Conservation (phyloP, 2,797 vertebrate genomes). For the Microctenopoma lineatum region DNA sequence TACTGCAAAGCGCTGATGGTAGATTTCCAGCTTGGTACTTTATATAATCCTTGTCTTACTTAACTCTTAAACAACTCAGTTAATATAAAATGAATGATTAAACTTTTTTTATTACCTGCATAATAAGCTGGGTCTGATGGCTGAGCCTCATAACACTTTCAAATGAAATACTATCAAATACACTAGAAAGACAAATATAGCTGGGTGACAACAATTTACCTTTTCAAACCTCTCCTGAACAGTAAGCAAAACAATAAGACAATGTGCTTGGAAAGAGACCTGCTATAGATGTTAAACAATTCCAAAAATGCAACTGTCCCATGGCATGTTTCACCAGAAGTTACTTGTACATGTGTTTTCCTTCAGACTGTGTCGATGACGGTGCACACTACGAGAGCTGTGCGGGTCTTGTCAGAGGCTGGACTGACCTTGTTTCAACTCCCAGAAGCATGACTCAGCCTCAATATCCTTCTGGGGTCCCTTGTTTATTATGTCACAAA, state of each 20-base stretch:
- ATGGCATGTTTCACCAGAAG: conserved; percentile 45
- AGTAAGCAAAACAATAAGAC: conserved; percentile 15
- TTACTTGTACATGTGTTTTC: conserved; percentile 44
- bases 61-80: conserved; percentile 6
- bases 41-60: conserved; percentile 32
- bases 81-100: too few species aligned
- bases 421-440: conserved; percentile 68
- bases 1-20: conserved; percentile 30
- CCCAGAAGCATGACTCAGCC: conserved; percentile 66
- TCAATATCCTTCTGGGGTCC: conserved; percentile 51
- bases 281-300: conserved; percentile 39
- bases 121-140: too few species aligned
- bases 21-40: conserved; percentile 43
- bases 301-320: conserved; percentile 56
- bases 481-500: conserved; percentile 78
- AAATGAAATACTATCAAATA: not conserved
- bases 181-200: not conserved
- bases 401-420: conserved; percentile 42
- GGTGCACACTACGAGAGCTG: conserved; percentile 61
- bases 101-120: too few species aligned
- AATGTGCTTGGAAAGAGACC: conserved; percentile 20
- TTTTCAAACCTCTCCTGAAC: not conserved
- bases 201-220: conserved; percentile 10
- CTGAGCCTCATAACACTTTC: not conserved
- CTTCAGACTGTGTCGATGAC: conserved; percentile 52